phyloP scores from a whole-genome alignment of 1,140 invertebrate genomes.

The Bombus breviceps region DNA sequence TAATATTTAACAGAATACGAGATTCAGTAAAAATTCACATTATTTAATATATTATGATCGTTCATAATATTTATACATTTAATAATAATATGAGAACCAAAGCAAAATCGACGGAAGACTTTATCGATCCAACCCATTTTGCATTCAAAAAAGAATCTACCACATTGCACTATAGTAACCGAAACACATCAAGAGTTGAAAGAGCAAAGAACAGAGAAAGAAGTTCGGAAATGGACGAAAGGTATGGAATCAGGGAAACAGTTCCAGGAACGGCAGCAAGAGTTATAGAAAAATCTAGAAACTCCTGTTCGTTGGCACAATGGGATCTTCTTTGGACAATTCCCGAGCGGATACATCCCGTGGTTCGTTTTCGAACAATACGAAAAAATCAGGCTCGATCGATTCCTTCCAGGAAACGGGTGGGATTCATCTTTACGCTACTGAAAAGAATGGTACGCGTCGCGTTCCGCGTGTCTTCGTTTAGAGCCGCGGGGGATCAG shows the following conservation, averaged over 20 bases:
- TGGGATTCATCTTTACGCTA: slow-evolving; percentile 26
- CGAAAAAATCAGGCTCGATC: slow-evolving; percentile 39
- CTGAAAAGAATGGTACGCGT: slow-evolving; percentile 6
- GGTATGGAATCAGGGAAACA: neutral
- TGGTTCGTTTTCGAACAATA: slow-evolving; percentile 24
- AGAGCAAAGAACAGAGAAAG: no score
- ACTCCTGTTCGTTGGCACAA: slow-evolving; percentile 5
- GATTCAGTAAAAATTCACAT: no score
- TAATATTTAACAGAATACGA: no score
- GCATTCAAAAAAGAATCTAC: no score
- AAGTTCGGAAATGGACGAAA: no score
- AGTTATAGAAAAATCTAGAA: slow-evolving; percentile 28
- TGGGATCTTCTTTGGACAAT: slow-evolving; percentile 39
- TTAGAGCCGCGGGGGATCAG: neutral
- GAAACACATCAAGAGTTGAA: no score
- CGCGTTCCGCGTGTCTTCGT: neutral
- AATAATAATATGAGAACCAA: no score
- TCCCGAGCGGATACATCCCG: slow-evolving; percentile 7
- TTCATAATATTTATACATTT: no score
- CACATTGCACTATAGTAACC: no score
- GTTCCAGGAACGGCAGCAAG: neutral
- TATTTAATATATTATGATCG: no score
- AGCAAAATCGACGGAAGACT: no score
- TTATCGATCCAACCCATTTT: no score
- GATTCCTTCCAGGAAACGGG: slow-evolving; percentile 34